Evolutionary conservation across 2,797 vertebrate species (phyloP), one percentile per base, ranked within the genome.

Genomic region (Melanotaenia nigrans): DNA sequence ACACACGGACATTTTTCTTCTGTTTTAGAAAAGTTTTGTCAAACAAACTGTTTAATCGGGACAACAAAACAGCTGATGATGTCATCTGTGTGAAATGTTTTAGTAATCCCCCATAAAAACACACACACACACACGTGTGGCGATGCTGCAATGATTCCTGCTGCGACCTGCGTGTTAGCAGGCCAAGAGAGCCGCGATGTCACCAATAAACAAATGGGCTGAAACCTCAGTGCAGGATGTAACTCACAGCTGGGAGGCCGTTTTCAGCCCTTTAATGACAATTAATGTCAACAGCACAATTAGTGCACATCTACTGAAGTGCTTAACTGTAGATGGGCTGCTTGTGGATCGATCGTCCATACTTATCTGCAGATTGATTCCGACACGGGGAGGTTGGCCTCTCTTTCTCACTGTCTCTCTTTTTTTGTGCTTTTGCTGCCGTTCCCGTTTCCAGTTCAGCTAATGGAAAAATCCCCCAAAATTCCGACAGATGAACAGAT

Each of bases 231-330:
- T 49, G 49, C n/a, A 28, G 75, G 81, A 47, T 85, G 83, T 87
- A 91, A 88, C 85, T 92, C 90, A 90, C 86, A 81, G 89, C 78
- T 57, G 1, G 53, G 71, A 64, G 79, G 85, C 85, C 74, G 78
- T 90, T 92, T 89, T 83, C 77, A 86, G 84, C 86, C 90, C 86
- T 94, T 93, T 94, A 94, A 94, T 94, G 93, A 91, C 90, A 89
- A 93, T 95, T 94, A 95, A 93, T 90, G 92, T 94, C 93, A 94
- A 89, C 89, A 82, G 88, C 89, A 93, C 92, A 94, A 94, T 94
- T 94, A 95, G 93, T 91, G 89, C 90, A 87, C 86, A 90, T 92
- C 90, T 83, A 77, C 61, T 70, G 81, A 77, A 89, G 92, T 89
- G 91, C 91, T 92, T 90, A 85, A 87, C 85, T 87, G 87, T 82